Percentiles rank a stretch among this genome's conserved stretches.
phyloP scores from a whole-genome alignment of 2,113 vertebrate genomes.

The Ochotona princeps region DNA sequence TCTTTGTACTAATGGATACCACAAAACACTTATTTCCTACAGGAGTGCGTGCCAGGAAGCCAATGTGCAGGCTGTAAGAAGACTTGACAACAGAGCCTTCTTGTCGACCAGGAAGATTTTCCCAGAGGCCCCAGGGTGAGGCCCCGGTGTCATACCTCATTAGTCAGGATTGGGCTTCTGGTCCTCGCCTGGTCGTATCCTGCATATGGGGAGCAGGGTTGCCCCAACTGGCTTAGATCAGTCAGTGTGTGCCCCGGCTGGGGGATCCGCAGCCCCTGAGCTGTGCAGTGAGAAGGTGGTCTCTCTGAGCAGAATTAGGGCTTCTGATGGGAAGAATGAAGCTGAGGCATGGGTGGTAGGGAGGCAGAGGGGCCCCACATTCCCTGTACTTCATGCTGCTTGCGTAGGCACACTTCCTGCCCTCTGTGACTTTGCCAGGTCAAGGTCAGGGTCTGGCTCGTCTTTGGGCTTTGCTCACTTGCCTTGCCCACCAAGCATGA shows the following conservation, averaged over 20 bases:
- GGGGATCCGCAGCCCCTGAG: neutral
- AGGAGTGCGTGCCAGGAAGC: neutral
- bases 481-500: fast-evolving
- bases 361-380: no score
- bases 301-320: neutral
- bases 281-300: neutral
- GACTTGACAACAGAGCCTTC: neutral
- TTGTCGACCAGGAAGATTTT: neutral
- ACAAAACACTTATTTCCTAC: no score
- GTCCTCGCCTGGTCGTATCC: fast-evolving
- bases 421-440: no score
- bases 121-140: neutral
- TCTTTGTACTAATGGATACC: neutral
- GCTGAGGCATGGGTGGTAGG: fast-evolving
- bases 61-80: neutral
- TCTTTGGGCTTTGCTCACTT: neutral
- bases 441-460: neutral
- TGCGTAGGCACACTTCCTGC: fast-evolving
- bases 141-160: fast-evolving
- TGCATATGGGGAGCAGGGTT: no score
- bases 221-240: neutral
- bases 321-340: neutral
- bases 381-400: fast-evolving
- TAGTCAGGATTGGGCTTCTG: neutral
- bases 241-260: no score